Conservation (phyloP, 2,888 invertebrate species). For the Stratiomys singularior region DNA sequence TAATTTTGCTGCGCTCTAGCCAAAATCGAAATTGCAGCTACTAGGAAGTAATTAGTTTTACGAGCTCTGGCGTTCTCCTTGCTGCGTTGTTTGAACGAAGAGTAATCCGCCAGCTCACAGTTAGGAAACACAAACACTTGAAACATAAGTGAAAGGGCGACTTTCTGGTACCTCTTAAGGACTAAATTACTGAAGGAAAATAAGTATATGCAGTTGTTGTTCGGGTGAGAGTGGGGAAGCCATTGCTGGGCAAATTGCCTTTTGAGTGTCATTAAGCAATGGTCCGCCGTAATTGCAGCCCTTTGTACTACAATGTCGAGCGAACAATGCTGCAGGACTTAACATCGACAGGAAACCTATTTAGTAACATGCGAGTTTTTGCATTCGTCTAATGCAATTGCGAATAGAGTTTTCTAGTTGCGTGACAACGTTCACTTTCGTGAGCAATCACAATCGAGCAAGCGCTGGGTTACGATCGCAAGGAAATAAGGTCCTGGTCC, state of each 20-base stretch:
- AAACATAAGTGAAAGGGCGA: not conserved
- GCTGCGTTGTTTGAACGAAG: not conserved
- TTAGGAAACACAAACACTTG: not conserved
- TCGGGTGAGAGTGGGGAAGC: not conserved
- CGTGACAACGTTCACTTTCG: conserved; percentile 19
- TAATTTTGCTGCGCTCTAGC: conserved; percentile 23
- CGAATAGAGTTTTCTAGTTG: not conserved
- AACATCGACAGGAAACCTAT: conserved; percentile 1
- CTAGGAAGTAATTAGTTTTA: conserved; percentile 38
- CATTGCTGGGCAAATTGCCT: conserved; percentile 18
- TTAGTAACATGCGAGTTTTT: conserved; percentile 13
- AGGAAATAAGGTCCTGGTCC: not conserved
- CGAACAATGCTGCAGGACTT: not conserved
- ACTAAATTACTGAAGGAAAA: conserved; percentile 19
- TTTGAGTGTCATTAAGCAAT: not conserved
- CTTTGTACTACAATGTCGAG: no score
- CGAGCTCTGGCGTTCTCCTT: conserved; percentile 20
- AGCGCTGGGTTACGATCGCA: not conserved
- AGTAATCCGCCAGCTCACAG: not conserved
- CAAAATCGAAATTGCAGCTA: conserved; percentile 38
- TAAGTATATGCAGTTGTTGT: conserved; percentile 1
- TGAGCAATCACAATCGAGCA: not conserved
- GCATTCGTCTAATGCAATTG: not conserved
- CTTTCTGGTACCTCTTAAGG: not conserved
- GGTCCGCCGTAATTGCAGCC: not conserved